Conservation (phyloP, 2,888 invertebrate genomes). For the Octodonta nipae region DNA sequence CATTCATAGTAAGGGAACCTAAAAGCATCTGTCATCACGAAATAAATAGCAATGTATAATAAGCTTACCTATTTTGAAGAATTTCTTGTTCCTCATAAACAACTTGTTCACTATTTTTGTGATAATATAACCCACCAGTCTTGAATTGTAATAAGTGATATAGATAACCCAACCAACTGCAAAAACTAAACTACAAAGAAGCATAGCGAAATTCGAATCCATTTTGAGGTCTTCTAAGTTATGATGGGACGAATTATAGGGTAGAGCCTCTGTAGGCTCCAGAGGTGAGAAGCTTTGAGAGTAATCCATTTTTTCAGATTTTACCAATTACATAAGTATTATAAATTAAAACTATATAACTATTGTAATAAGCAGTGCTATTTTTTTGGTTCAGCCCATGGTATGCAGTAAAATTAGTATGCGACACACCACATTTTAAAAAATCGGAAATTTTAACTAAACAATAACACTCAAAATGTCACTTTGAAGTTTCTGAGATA, state of each 20-base stretch:
- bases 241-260: slow-evolving; percentile 14
- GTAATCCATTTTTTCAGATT: too few relatives aligned
- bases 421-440: too few relatives aligned
- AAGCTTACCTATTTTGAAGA: slow-evolving; percentile 67
- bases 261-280: too few relatives aligned
- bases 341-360: too few relatives aligned
- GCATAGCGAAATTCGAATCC: slow-evolving; percentile 64
- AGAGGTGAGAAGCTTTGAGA: too few relatives aligned
- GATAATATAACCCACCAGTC: slow-evolving; percentile 78
- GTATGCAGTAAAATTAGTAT: too few relatives aligned
- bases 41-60: slow-evolving; percentile 7
- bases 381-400: too few relatives aligned
- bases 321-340: too few relatives aligned
- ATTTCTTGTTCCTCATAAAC: slow-evolving; percentile 71
- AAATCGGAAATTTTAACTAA: too few relatives aligned
- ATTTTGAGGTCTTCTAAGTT: slow-evolving; percentile 54
- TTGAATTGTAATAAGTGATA: slow-evolving; percentile 87
- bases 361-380: too few relatives aligned
- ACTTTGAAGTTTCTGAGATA: too few relatives aligned
- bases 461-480: too few relatives aligned
- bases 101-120: slow-evolving; percentile 81
- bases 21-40: slow-evolving; percentile 20
- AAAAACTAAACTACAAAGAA: slow-evolving; percentile 67
- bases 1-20: slow-evolving; percentile 90
- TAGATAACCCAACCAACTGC: slow-evolving; percentile 87